Evolutionary conservation across 2,888 invertebrate species (phyloP), one percentile per base, ranked within the genome.

Genomic region (Cryptosula pallasiana): DNA sequence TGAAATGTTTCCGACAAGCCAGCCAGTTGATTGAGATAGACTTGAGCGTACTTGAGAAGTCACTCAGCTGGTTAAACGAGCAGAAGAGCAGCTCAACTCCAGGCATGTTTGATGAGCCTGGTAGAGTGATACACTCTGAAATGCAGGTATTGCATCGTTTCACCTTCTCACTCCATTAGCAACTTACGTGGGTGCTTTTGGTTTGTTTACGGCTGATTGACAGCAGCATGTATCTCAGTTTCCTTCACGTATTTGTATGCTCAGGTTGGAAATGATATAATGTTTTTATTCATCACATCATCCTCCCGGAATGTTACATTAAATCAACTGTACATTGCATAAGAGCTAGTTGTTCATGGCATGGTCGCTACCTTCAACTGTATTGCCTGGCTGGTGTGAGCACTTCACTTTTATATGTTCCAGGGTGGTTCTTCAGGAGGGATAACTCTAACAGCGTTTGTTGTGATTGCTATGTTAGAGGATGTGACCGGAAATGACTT

Each of bases 391-490:
- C n/a, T n/a, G n/a, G n/a, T n/a, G n/a, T n/a, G n/a, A n/a, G n/a
- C n/a, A n/a, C n/a, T n/a, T n/a, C n/a, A n/a, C n/a, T n/a, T n/a
- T n/a, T n/a, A n/a, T n/a, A n/a, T n/a, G n/a, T n/a, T n/a, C n/a
- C n/a, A 86, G 81, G 90, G 90, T 58, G 90, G 90, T 29, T 88
- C 90, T 35, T 88, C 89, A 0, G 89, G 90, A 77, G 86, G 91
- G 34, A 85, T 92, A 36, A 90, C 92, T 0, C 86, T 95, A 20
- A 91, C 94, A 0, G 93, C 95, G 0, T 92, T 91, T 81, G 91
- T 91, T 0, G 85, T 93, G 0, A 87, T 92, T 32, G 89, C 93
- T 0, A 89, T 95, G 75, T 32, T 70, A 5, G 70, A 70, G 23
- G 70, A 70, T 54, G 25, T 54, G 2, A 23, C 23, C 5, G 45